Percentiles rank a stretch among this genome's conserved stretches.
Evolutionary conservation across 2,888 invertebrate genomes (phyloP).

Genomic region (Drosophila vallismaia): DNA sequence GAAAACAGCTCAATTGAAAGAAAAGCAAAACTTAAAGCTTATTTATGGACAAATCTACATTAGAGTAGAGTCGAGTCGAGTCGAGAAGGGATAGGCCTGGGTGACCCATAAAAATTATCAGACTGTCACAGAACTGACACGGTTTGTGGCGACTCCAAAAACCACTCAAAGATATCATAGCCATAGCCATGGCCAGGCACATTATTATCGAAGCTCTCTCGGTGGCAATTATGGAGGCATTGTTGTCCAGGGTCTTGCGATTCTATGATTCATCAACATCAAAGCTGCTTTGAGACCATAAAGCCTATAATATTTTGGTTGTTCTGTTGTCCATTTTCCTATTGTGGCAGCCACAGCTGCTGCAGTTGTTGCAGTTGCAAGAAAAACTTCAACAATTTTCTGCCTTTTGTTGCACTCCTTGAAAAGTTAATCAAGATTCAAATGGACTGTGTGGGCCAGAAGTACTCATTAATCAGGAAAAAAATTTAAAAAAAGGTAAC

Average conservation of each 20-base stretch:
- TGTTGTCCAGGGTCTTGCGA: conserved; percentile 38
- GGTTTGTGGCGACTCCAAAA: background rate
- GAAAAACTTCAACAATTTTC: conserved; percentile 14
- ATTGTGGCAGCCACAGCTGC: conserved; percentile 29
- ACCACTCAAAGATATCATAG: conserved; percentile 43
- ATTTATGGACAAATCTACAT: conserved; percentile 52
- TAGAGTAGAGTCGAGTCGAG: background rate
- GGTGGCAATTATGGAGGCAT: conserved; percentile 51
- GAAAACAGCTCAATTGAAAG: conserved; percentile 68
- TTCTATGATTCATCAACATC: conserved; percentile 44
- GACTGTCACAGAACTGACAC: conserved; percentile 31
- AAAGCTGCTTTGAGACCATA: conserved; percentile 23
- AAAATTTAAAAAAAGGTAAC: background rate
- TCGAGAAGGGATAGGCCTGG: conserved; percentile 8
- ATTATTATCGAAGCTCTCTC: conserved; percentile 50
- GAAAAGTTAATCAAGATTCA: conserved; percentile 41
- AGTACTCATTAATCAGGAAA: background rate
- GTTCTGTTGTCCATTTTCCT: conserved; percentile 13
- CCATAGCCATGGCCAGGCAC: conserved; percentile 36
- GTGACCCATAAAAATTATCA: conserved; percentile 44
- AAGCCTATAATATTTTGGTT: conserved; percentile 20
- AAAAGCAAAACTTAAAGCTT: conserved; percentile 37
- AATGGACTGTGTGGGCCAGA: conserved; percentile 3
- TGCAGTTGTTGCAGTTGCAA: conserved; percentile 9
- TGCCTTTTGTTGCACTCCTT: conserved; percentile 40